Evolutionary conservation across 1,140 invertebrate genomes (phyloP), one percentile per base, ranked within the genome.

Genomic region (Diprion similis): DNA sequence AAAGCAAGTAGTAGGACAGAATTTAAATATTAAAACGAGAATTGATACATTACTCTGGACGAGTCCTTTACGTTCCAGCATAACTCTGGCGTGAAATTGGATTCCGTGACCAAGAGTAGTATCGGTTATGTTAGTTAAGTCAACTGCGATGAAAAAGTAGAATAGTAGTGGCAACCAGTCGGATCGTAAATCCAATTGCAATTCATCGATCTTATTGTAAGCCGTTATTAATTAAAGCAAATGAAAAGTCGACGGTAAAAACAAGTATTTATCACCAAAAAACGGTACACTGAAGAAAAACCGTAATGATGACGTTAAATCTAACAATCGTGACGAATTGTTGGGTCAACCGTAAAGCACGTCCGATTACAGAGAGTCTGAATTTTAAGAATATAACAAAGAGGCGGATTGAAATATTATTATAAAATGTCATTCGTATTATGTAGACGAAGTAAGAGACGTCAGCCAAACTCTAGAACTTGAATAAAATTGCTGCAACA

Each of bases 401-500:
- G 51, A 59, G 8, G n/a, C 11, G 8, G 51, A 59, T 59, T 59
- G 51, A 59, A 59, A 59, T 1, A 59, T 59, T 59, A 59, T 59
- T 59, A 59, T 37, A 6, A 37, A 37, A 37, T 37, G 2, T 37
- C 24, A 37, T 37, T 37, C 24, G 24, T 37, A 37, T 37, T 59
- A 9, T 59, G 51, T 59, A 59, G 3, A 59, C 1, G 51, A 59
- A 59, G 51, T 17, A 17, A 15, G 51, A 17, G 11, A 59, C 51
- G 51, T 59, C 11, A 59, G 51, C 51, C n/a, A 8, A 17, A 17
- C 51, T 72, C 64, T 76, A 75, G 68, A 73, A 76, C 66, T 65
- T 79, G 75, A 82, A 81, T 82, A 76, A 77, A 80, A 80, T 70
- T 75, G 67, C 71, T 59, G 13, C 68, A 66, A 77, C 76, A 80